Evolutionary conservation across 2,888 invertebrate species (phyloP).

Genomic region (Sialis lutaria): DNA sequence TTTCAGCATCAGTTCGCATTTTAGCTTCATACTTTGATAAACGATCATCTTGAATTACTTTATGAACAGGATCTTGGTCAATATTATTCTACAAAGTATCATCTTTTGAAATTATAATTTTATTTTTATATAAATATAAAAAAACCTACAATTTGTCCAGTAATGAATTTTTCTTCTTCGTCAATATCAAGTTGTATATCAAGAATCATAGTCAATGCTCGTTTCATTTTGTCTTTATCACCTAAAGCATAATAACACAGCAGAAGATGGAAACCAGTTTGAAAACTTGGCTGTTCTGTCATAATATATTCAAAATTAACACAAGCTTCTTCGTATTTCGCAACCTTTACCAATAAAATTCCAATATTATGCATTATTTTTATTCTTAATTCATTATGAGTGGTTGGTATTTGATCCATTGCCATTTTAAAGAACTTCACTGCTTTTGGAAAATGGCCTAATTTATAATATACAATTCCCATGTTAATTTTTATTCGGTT

Average conservation of each 20-base stretch:
- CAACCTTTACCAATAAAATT: conserved; percentile 85
- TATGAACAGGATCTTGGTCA: conserved; percentile 28
- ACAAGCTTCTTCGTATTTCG: conserved; percentile 90
- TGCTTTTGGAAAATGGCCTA: conserved; percentile 85
- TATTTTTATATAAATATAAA: background rate
- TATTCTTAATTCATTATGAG: conserved; percentile 80
- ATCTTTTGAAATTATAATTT: background rate
- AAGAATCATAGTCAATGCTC: conserved; percentile 75
- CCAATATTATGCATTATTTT: conserved; percentile 98
- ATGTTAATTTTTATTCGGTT: conserved; percentile 91
- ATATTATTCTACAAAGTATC: background rate
- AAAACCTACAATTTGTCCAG: conserved; percentile 13
- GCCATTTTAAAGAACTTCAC: conserved; percentile 98
- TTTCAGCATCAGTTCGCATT: conserved; percentile 57
- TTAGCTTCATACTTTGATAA: conserved; percentile 55
- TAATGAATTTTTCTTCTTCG: conserved; percentile 55
- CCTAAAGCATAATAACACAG: conserved; percentile 77
- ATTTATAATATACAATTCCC: conserved; percentile 93
- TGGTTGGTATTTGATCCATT: conserved; percentile 86
- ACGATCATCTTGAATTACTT: conserved; percentile 61
- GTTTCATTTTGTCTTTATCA: conserved; percentile 85
- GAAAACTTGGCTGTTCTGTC: conserved; percentile 72
- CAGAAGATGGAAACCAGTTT: conserved; percentile 70
- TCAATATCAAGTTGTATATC: conserved; percentile 72
- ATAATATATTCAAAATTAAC: conserved; percentile 96